Conservation (phyloP, 1,140 invertebrate genomes). For the Caenorhabditis inopinata region DNA sequence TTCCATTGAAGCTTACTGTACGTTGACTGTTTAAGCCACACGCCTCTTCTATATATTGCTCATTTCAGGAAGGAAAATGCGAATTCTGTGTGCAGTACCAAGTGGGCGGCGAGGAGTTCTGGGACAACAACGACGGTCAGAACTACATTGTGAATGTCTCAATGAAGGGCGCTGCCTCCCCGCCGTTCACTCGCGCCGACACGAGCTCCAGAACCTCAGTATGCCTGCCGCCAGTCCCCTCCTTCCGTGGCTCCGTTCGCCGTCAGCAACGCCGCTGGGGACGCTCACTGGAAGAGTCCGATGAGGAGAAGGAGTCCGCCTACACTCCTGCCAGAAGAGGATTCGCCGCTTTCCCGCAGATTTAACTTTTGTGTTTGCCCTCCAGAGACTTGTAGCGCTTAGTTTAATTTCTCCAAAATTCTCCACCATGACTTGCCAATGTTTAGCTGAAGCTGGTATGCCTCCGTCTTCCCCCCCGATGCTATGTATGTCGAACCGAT, state of each 20-base stretch:
- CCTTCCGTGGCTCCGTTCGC: not conserved
- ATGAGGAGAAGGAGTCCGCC: not conserved
- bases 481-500: too few species aligned
- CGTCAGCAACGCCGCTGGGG: conserved; percentile 21
- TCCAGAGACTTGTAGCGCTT: too few species aligned
- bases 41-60: too few species aligned
- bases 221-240: not conserved
- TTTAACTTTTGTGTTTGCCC: too few species aligned
- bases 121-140: conserved; percentile 3
- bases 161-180: not conserved
- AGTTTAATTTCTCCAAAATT: not conserved
- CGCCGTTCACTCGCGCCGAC: not conserved
- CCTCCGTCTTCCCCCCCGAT: too few species aligned
- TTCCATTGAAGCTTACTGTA: conserved; percentile 13
- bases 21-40: not conserved
- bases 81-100: conserved; percentile 30
- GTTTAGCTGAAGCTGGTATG: too few species aligned
- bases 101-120: conserved; percentile 15
- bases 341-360: too few species aligned
- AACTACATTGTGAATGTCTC: conserved; percentile 14
- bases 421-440: too few species aligned
- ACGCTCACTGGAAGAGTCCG: not conserved
- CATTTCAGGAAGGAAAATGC: conserved; percentile 17
- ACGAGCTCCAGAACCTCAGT: not conserved
- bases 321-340: too few species aligned